Evolutionary conservation across 1,140 invertebrate genomes (phyloP).

Genomic region (Planococcus citri): DNA sequence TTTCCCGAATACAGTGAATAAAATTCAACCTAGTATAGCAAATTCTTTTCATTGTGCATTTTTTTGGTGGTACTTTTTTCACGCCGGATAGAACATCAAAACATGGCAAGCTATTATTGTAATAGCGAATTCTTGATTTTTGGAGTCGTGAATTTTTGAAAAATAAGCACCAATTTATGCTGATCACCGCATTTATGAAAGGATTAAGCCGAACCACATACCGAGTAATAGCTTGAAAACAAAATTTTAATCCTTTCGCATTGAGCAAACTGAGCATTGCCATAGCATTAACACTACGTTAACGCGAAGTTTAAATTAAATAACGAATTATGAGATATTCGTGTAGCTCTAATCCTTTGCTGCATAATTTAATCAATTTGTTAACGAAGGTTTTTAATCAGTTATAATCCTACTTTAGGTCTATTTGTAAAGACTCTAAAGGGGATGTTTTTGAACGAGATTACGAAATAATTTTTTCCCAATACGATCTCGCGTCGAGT

Average conservation of each 20-base stretch:
- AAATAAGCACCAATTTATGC: too few relatives aligned
- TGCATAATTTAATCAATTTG: slow-evolving; percentile 2
- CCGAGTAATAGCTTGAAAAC: neutral
- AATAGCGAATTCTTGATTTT: too few relatives aligned
- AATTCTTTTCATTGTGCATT: too few relatives aligned
- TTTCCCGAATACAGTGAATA: too few relatives aligned
- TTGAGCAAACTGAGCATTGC: neutral
- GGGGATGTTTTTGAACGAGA: neutral
- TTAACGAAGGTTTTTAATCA: neutral
- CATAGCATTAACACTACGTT: neutral
- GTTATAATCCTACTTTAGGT: neutral
- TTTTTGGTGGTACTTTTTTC: too few relatives aligned
- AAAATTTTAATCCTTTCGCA: neutral
- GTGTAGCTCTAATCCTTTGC: neutral
- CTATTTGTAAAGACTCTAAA: neutral
- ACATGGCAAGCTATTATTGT: too few relatives aligned
- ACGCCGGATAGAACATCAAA: too few relatives aligned
- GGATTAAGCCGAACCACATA: neutral
- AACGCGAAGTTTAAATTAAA: neutral
- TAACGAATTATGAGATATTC: neutral
- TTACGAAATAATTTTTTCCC: too few relatives aligned
- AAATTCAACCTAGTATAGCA: too few relatives aligned
- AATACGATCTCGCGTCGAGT: too few relatives aligned
- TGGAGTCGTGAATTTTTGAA: too few relatives aligned
- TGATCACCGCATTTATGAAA: neutral